phyloP scores from a whole-genome alignment of 2,797 vertebrate genomes.

The Brachyalestes nurse region DNA sequence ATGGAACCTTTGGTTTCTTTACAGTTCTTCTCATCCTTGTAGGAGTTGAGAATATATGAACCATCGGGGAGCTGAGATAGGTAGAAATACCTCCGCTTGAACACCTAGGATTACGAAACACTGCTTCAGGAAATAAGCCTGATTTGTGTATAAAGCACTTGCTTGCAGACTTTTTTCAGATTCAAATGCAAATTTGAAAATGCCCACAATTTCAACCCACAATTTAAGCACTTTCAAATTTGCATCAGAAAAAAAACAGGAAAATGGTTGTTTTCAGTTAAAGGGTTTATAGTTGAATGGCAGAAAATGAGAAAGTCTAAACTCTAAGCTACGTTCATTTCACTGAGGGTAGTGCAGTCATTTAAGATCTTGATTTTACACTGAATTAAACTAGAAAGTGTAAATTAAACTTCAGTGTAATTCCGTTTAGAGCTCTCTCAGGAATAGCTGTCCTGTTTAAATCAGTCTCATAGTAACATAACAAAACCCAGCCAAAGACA shows the following conservation, averaged over 20 bases:
- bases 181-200: too few relatives aligned
- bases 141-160: not conserved
- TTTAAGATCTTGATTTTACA: too few relatives aligned
- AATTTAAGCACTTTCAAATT: too few relatives aligned
- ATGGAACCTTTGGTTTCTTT: constrained; percentile 98
- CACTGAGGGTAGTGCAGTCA: too few relatives aligned
- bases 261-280: not conserved
- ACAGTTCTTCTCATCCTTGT: constrained; percentile 97
- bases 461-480: not conserved
- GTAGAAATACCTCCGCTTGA: constrained; percentile 96
- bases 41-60: constrained; percentile 97
- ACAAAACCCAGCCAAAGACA: too few relatives aligned
- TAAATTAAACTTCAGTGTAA: too few relatives aligned
- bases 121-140: not conserved
- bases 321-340: not conserved
- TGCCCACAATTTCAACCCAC: too few relatives aligned
- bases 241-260: too few relatives aligned
- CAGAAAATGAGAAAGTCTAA: not conserved
- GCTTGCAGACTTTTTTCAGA: too few relatives aligned
- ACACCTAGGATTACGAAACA: constrained; percentile 81
- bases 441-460: not conserved
- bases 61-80: constrained; percentile 95
- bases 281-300: not conserved
- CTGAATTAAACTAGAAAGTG: too few relatives aligned
- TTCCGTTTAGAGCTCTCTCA: too few relatives aligned